Conservation (phyloP, 2,113 vertebrate species). For the Syngnathoides biaculeatus region DNA sequence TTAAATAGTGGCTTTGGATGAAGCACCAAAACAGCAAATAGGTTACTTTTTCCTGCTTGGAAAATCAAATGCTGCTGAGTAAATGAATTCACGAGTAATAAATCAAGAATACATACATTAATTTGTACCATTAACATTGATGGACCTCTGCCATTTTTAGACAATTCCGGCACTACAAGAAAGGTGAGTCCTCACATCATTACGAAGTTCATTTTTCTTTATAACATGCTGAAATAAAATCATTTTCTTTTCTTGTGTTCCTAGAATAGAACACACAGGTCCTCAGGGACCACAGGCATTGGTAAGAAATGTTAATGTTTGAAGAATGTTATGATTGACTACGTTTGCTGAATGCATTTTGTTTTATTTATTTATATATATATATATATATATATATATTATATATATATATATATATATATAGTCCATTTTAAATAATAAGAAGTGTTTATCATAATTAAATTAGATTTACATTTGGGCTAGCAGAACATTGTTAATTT, state of each 20-base stretch:
- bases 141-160: constrained; percentile 43
- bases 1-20: neutral
- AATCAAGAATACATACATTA: neutral
- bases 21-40: neutral
- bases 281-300: constrained; percentile 28
- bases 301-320: constrained; percentile 65
- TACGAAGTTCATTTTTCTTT: neutral
- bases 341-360: too few species aligned
- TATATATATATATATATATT: too few species aligned
- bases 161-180: constrained; percentile 36
- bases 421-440: too few species aligned
- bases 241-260: constrained; percentile 13
- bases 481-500: too few species aligned
- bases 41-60: neutral
- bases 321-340: neutral
- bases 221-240: neutral
- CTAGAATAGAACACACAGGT: constrained; percentile 52
- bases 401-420: too few species aligned
- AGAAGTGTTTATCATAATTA: too few species aligned
- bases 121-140: neutral
- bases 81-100: too few species aligned
- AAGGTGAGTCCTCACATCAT: constrained; percentile 48
- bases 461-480: too few species aligned
- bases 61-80: neutral
- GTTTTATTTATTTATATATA: too few species aligned